Percentiles rank a stretch among this genome's conserved stretches.
These are phyloP conservation scores for Hofmannophila pseudospretella DNA, from an alignment of 2,888 invertebrate genomes.

Conservation along the genomic window DNA sequence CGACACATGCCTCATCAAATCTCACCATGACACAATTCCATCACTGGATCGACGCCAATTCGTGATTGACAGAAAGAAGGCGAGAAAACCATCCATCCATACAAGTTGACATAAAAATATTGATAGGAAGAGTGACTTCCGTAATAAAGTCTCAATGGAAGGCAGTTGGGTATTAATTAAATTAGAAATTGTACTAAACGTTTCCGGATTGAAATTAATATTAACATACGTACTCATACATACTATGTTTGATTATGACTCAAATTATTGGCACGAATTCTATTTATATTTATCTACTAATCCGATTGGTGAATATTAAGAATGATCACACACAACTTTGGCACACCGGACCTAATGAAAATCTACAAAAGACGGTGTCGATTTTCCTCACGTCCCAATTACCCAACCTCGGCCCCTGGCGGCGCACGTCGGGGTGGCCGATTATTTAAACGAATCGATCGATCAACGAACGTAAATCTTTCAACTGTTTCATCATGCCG, in stretches of 20 bases:
- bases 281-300: constrained; percentile 55
- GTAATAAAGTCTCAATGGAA: neutral
- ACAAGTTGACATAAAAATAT: neutral
- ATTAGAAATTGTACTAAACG: constrained; percentile 7
- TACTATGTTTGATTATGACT: constrained; percentile 25
- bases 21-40: constrained; percentile 55
- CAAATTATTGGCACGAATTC: constrained; percentile 59
- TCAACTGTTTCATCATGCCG: constrained; percentile 45
- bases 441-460: constrained; percentile 37
- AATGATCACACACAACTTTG: constrained; percentile 49
- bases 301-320: constrained; percentile 62
- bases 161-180: neutral
- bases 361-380: constrained; percentile 58
- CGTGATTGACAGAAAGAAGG: constrained; percentile 19
- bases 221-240: constrained; percentile 20
- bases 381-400: constrained; percentile 47
- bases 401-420: constrained; percentile 48
- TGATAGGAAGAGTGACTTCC: neutral
- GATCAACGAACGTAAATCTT: constrained; percentile 43
- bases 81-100: constrained; percentile 2
- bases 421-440: constrained; percentile 32
- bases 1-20: constrained; percentile 34
- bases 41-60: constrained; percentile 47
- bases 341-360: constrained; percentile 52
- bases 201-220: constrained; percentile 13